Percentiles rank a stretch among this genome's conserved stretches.
Conservation (phyloP, 2,888 invertebrate genomes). For the Embidobia sp. region DNA sequence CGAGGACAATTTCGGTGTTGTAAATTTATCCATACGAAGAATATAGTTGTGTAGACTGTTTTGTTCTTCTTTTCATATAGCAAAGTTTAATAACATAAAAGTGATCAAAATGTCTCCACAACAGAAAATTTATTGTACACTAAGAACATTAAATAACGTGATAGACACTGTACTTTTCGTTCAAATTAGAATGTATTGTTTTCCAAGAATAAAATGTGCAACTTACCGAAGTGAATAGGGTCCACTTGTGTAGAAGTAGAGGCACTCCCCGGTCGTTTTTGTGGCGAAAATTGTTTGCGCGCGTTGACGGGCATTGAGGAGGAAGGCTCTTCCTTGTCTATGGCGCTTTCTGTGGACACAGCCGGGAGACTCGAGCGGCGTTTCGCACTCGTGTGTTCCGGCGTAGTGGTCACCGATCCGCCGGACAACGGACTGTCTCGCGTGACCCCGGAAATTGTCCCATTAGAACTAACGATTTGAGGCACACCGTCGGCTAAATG, state of each 20-base stretch:
- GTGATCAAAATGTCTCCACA: no score
- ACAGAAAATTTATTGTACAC: no score
- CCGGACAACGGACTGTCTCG: constrained; percentile 74
- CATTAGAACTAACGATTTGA: constrained; percentile 79
- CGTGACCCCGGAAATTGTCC: constrained; percentile 69
- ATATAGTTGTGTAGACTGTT: no score
- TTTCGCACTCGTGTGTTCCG: constrained; percentile 80
- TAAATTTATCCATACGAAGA: no score
- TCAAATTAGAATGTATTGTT: no score
- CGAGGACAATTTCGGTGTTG: no score
- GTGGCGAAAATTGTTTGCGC: constrained; percentile 83
- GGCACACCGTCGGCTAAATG: constrained; percentile 79
- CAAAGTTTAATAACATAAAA: no score
- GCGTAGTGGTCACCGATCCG: constrained; percentile 71
- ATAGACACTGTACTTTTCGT: no score
- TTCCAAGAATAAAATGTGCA: no score
- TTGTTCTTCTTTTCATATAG: no score
- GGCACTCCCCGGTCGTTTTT: constrained; percentile 89
- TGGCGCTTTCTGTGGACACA: constrained; percentile 76
- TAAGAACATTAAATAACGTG: no score
- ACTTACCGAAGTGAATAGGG: constrained; percentile 91
- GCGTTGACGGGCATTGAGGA: constrained; percentile 75
- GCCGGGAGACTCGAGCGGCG: constrained; percentile 85
- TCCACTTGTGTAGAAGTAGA: constrained; percentile 93
- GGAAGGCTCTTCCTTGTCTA: constrained; percentile 75